These are phyloP conservation scores for Epinotia nisella DNA, from an alignment of 2,888 invertebrate species.

Conservation along the genomic window DNA sequence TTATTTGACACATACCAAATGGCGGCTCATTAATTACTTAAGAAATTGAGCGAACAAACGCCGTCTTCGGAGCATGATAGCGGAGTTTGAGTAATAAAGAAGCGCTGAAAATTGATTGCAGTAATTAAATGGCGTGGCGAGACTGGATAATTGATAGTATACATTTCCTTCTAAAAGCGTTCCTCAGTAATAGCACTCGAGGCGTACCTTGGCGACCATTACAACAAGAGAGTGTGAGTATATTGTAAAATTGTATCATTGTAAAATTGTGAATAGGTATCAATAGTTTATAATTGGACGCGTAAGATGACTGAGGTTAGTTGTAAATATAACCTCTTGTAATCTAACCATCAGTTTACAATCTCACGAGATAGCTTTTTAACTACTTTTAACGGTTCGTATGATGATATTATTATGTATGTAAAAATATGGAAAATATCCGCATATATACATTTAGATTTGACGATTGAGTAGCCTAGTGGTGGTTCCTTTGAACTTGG, in stretches of 20 bases:
- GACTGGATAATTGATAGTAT: constrained; percentile 52
- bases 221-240: not conserved
- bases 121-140: constrained; percentile 54
- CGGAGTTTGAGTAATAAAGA: constrained; percentile 29
- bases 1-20: constrained; percentile 3
- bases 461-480: no score
- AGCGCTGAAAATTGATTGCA: constrained; percentile 52
- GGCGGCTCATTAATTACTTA: not conserved
- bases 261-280: not conserved
- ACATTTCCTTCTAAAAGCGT: constrained; percentile 37
- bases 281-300: no score
- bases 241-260: not conserved
- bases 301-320: no score
- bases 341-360: no score
- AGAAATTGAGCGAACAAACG: not conserved
- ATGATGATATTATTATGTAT: no score
- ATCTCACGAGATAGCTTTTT: no score
- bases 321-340: no score
- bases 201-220: not conserved
- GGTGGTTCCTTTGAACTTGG: no score
- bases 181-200: not conserved
- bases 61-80: constrained; percentile 10
- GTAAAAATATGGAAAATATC: no score
- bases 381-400: no score
- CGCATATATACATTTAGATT: no score